Conservation (phyloP, 1,140 invertebrate species). For the Pentalonia nigronervosa region DNA sequence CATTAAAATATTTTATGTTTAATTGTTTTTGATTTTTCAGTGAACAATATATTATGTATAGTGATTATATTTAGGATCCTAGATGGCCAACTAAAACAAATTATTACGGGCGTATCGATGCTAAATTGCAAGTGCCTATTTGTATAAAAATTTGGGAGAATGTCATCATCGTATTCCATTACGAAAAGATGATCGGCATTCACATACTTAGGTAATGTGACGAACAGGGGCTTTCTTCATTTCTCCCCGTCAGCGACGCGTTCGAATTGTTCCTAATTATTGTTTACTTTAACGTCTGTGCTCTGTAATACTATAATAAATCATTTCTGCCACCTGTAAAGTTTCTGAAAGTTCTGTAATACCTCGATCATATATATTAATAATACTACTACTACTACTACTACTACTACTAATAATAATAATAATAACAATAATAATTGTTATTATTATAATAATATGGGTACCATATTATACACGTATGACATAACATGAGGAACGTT, state of each 20-base stretch:
- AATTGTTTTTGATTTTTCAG: too few relatives aligned
- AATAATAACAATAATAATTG: too few relatives aligned
- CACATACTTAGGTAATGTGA: background rate
- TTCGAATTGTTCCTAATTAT: background rate
- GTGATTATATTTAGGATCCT: too few relatives aligned
- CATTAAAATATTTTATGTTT: too few relatives aligned
- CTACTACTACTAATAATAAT: too few relatives aligned
- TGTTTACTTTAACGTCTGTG: background rate
- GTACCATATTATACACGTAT: background rate
- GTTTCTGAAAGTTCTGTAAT: background rate
- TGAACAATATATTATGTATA: too few relatives aligned
- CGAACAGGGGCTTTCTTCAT: background rate
- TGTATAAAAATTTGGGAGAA: too few relatives aligned
- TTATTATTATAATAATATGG: background rate
- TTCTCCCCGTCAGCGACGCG: background rate
- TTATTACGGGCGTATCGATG: background rate
- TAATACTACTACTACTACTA: too few relatives aligned
- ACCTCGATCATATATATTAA: background rate
- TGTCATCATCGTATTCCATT: too few relatives aligned
- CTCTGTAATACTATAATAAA: background rate
- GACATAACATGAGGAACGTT: background rate
- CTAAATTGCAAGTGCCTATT: background rate
- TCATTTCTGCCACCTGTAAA: background rate
- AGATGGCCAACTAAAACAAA: background rate
- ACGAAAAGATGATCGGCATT: too few relatives aligned